Evolutionary conservation across 2,797 vertebrate genomes (phyloP).

Genomic region (Myripristis murdjan): DNA sequence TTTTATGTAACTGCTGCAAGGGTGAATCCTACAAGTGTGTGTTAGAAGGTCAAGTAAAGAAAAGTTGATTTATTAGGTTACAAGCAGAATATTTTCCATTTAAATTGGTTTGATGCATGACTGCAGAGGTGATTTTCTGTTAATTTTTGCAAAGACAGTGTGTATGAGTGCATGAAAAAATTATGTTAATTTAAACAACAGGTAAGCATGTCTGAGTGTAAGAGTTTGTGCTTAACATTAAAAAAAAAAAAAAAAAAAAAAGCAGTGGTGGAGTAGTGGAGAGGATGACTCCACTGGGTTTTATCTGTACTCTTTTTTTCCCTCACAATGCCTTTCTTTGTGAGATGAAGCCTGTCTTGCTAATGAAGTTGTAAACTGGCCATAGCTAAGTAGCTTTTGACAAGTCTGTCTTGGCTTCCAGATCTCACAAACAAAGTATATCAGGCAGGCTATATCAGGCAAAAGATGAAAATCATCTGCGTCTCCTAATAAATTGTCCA

Average conservation of each 20-base stretch:
- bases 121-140: no score
- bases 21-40: no score
- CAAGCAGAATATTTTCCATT: no score
- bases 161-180: no score
- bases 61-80: no score
- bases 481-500: constrained; percentile 1
- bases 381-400: not conserved
- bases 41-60: no score
- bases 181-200: no score
- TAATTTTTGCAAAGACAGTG: no score
- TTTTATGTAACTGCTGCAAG: no score
- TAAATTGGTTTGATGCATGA: no score
- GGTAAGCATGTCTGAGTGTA: no score
- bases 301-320: not conserved
- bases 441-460: not conserved
- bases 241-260: not conserved
- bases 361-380: constrained; percentile 7
- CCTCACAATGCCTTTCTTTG: not conserved
- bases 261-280: not conserved
- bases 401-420: not conserved
- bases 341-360: not conserved
- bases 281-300: no score
- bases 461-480: not conserved
- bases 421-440: not conserved
- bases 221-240: not conserved